Base-by-base conservation (phyloP, 2,797 vertebrate genomes). In the Lithobates sylvaticus region DNA sequence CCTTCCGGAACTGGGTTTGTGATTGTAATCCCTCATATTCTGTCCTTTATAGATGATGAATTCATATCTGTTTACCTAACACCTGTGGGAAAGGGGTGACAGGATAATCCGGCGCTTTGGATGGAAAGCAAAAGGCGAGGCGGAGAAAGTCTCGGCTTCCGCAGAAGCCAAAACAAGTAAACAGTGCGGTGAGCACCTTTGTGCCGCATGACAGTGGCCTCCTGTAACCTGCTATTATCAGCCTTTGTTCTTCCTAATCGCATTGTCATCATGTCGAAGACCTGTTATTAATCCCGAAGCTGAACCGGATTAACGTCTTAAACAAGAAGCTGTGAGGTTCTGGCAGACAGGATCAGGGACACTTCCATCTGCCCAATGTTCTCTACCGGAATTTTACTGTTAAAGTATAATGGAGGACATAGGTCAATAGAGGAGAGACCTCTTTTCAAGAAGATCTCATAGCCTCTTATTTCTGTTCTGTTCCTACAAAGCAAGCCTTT, bases 221-320 rank as follows among this genome's bases (percentile, higher is more conserved):
- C 93, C 94, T 93, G 93, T 95, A 95, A 96, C 94, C 93, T 94
- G 94, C 94, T 91, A 95, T 96, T 94, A 95, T 87, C 88, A 89
- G 88, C 89, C 89, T 76, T 93, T 94, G 95, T 95, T 92, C 94
- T 90, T 93, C 92, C 93, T 94, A 94, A 95, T 95, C 95, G 94
- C 92, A 92, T 91, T 91, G 93, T 90, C 78, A 91, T 89, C 58
- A 90, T 92, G 93, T 93, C 90, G 91, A 92, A 91, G 89, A 91
- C 91, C 93, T 91, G 92, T 93, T 92, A 94, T 94, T 95, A 95
- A 91, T 91, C 91, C 88, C 89, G 89, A 58, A 69, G 68, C 68
- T 75, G 32, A 83, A 85, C 54, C 86, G 72, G 71, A 82, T 85
- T 54, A 87, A 44, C 75, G 26, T 78, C 18, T 75, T 50, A 27